phyloP scores from a whole-genome alignment of 2,113 vertebrate genomes.

The Pimephales promelas region DNA sequence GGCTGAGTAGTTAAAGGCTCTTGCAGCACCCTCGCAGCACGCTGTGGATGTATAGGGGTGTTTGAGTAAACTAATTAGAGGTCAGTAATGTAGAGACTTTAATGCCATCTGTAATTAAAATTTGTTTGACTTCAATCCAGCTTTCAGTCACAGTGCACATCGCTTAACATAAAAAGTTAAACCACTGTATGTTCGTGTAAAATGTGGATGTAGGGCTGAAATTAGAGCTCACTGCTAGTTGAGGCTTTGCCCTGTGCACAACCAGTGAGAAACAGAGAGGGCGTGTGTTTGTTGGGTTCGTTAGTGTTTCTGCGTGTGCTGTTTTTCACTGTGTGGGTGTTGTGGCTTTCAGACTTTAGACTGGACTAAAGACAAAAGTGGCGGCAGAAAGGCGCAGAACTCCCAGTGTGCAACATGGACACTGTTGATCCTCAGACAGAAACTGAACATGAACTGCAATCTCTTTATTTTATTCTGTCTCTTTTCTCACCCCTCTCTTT shows the following conservation, averaged over 20 bases:
- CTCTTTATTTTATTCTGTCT: constrained; percentile 19
- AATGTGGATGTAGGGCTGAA: background rate
- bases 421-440: constrained; percentile 48
- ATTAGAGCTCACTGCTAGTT: constrained; percentile 23
- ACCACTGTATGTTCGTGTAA: background rate
- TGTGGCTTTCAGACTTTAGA: constrained; percentile 51
- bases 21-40: background rate
- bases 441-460: constrained; percentile 33
- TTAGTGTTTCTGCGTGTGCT: constrained; percentile 45
- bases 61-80: constrained; percentile 51
- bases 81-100: constrained; percentile 29
- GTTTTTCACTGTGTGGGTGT: constrained; percentile 44
- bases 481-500: background rate
- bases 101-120: constrained; percentile 57
- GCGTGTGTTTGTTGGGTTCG: constrained; percentile 13
- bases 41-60: constrained; percentile 9
- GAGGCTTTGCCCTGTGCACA: constrained; percentile 27
- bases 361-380: constrained; percentile 45
- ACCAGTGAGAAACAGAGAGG: background rate
- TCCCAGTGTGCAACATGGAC: constrained; percentile 33
- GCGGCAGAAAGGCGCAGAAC: constrained; percentile 42
- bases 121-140: constrained; percentile 46
- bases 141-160: constrained; percentile 18
- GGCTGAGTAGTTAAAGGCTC: constrained; percentile 12
- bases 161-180: constrained; percentile 10